A percentile compares a stretch with the other conserved stretches of the same genome.
Conservation (phyloP, 2,888 invertebrate genomes). For the Sarcophaga rosellei region DNA sequence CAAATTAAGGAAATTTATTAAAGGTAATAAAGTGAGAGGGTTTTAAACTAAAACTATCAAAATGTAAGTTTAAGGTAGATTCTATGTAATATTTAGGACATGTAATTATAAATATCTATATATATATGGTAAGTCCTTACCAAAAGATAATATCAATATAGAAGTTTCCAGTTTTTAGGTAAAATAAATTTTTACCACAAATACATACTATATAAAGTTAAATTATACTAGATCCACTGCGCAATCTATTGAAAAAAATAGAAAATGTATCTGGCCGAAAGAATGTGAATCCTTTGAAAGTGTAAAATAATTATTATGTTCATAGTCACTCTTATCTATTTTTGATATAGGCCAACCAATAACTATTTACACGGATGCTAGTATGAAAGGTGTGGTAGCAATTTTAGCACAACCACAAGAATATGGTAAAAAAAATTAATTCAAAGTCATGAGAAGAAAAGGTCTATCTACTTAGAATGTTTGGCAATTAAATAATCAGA, state of each 20-base stretch:
- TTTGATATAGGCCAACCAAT: conserved; percentile 67
- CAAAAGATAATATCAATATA: conserved; percentile 61
- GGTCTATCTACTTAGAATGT: conserved; percentile 66
- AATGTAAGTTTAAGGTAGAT: conserved; percentile 53
- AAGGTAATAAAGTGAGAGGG: conserved; percentile 67
- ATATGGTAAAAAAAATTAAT: conserved; percentile 63
- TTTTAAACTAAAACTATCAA: conserved; percentile 64
- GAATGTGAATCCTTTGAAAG: no score
- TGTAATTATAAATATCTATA: conserved; percentile 60
- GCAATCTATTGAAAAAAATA: no score
- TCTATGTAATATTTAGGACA: no score
- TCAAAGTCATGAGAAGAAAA: conserved; percentile 32
- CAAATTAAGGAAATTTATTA: conserved; percentile 56
- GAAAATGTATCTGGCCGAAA: no score
- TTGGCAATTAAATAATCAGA: conserved; percentile 66
- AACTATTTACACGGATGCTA: conserved; percentile 66
- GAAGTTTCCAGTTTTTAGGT: conserved; percentile 66
- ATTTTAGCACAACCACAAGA: conserved; percentile 65
- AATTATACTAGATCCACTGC: no score
- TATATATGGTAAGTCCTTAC: conserved; percentile 54
- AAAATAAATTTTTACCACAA: conserved; percentile 69
- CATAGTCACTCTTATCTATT: conserved; percentile 49
- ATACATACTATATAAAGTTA: conserved; percentile 53
- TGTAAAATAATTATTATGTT: no score
- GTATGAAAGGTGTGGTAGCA: conserved; percentile 62